Percentiles rank a stretch among this genome's conserved stretches.
Evolutionary conservation across 2,888 invertebrate genomes (phyloP).

Genomic region (Troides oblongomaculatus): DNA sequence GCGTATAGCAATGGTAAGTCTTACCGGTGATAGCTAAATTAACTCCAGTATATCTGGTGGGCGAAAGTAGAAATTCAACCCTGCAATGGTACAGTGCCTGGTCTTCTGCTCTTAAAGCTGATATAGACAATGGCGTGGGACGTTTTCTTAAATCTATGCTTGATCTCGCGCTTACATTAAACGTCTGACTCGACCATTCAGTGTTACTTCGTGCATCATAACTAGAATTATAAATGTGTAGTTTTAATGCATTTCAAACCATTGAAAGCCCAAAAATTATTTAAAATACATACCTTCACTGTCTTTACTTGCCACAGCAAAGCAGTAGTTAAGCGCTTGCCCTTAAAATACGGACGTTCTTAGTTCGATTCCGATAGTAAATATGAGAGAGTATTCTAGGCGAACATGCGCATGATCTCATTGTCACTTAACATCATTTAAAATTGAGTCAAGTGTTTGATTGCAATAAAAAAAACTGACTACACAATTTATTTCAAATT

Average conservation of each 20-base stretch:
- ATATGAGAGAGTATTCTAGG: not conserved
- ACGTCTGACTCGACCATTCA: slow-evolving; percentile 66
- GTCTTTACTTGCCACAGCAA: too few species aligned
- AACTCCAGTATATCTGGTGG: slow-evolving; percentile 79
- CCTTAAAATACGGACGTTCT: too few species aligned
- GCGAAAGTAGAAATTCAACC: slow-evolving; percentile 79
- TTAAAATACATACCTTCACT: too few species aligned
- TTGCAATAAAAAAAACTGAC: too few species aligned
- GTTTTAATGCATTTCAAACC: too few species aligned
- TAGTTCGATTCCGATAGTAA: too few species aligned
- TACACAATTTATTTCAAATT: too few species aligned
- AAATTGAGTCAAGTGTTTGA: too few species aligned
- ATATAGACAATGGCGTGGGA: slow-evolving; percentile 58
- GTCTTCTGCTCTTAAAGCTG: slow-evolving; percentile 60
- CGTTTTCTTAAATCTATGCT: slow-evolving; percentile 37
- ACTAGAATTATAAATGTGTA: slow-evolving; percentile 43
- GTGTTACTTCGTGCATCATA: slow-evolving; percentile 62
- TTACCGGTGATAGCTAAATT: slow-evolving; percentile 69
- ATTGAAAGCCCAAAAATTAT: too few species aligned
- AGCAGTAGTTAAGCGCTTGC: too few species aligned
- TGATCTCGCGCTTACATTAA: slow-evolving; percentile 58
- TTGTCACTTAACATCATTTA: not conserved
- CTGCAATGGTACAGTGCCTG: slow-evolving; percentile 79
- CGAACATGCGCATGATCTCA: too few species aligned
- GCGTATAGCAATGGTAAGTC: slow-evolving; percentile 1